These are phyloP conservation scores for Schizopygopsis malacanthus DNA, from an alignment of 2,797 vertebrate genomes.

Conservation along the genomic window DNA sequence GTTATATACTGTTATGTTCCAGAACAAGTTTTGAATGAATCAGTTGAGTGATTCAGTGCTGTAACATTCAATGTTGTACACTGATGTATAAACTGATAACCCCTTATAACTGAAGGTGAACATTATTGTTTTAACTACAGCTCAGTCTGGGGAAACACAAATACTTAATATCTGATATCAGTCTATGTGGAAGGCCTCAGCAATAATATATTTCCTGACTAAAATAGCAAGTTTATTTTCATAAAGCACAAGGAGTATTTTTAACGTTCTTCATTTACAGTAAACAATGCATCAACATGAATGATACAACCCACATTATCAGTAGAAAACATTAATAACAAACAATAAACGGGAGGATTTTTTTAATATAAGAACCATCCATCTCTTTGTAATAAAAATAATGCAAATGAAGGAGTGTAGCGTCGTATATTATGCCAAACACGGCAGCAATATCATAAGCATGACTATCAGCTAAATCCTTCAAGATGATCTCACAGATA, in stretches of 20 bases:
- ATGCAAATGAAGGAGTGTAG: conserved; percentile 32
- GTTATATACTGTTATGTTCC: neutral
- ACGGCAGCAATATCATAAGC: conserved; percentile 13
- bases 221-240: conserved; percentile 12
- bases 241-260: conserved; percentile 19
- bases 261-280: conserved; percentile 5
- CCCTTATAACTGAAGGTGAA: neutral
- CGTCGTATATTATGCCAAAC: conserved; percentile 8
- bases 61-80: neutral
- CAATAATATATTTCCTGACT: neutral
- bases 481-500: conserved; percentile 35
- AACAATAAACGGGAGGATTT: neutral
- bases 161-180: conserved; percentile 16
- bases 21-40: neutral
- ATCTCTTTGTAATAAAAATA: conserved; percentile 37
- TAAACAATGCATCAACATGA: conserved; percentile 29
- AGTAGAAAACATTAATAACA: conserved; percentile 18
- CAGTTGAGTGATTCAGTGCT: neutral
- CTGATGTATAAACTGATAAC: neutral
- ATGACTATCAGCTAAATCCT: conserved; percentile 24
- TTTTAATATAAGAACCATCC: conserved; percentile 28
- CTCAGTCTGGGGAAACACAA: neutral
- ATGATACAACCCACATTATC: conserved; percentile 6
- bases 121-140: conserved; percentile 7
- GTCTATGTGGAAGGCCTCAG: neutral